phyloP scores from a whole-genome alignment of 2,113 vertebrate genomes.

The Mobula hypostoma region DNA sequence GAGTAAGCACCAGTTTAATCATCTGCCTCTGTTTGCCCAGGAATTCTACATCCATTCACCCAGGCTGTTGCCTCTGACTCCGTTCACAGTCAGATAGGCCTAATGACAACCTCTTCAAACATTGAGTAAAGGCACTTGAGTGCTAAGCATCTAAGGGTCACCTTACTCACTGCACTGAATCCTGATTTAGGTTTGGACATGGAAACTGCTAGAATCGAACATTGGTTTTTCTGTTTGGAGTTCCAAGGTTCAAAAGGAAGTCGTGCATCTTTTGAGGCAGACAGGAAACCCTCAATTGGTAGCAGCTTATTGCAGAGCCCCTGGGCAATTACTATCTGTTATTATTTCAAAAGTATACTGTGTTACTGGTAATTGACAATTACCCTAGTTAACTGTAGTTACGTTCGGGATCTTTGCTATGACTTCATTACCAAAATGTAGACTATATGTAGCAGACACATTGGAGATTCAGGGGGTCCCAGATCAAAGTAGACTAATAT shows the following conservation, averaged over 20 bases:
- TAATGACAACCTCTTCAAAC: not conserved
- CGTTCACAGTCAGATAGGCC: not conserved
- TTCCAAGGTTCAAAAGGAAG: not conserved
- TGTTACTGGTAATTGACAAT: slow-evolving; percentile 8
- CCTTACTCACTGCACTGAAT: not conserved
- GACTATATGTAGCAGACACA: not conserved
- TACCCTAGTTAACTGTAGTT: not conserved
- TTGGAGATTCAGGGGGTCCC: not conserved
- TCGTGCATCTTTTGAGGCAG: not conserved
- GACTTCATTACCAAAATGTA: not conserved
- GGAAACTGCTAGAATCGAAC: not conserved
- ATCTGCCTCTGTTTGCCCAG: not conserved
- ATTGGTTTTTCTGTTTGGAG: not conserved
- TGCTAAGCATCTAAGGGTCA: not conserved
- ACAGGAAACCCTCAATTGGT: not conserved
- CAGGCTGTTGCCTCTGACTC: not conserved
- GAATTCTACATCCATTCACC: not conserved
- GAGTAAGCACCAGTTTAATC: not conserved
- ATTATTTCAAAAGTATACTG: not conserved
- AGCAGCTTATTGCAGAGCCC: not conserved
- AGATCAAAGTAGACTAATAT: not conserved
- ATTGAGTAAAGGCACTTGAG: too few species aligned
- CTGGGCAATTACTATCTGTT: not conserved
- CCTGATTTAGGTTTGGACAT: not conserved
- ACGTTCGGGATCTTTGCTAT: not conserved